Conservation (phyloP, 2,888 invertebrate species). For the Drosophila helvetica region DNA sequence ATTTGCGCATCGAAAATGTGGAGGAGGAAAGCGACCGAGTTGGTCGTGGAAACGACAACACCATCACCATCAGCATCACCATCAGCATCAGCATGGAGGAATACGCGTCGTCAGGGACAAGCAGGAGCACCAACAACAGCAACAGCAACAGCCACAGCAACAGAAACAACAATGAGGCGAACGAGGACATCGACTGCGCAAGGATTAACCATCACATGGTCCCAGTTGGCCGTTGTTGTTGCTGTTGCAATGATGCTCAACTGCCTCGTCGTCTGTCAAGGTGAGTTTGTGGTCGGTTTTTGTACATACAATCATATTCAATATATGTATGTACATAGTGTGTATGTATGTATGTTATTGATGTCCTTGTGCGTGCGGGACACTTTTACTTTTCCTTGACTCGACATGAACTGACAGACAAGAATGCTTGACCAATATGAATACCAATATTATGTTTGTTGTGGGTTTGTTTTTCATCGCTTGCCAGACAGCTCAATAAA, state of each 20-base stretch:
- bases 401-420: background rate
- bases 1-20: constrained; percentile 29
- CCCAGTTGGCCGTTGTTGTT: constrained; percentile 56
- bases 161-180: constrained; percentile 28
- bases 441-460: background rate
- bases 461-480: constrained; percentile 15
- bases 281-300: constrained; percentile 63
- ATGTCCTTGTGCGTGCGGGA: background rate
- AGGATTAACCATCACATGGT: constrained; percentile 69
- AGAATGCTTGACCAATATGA: constrained; percentile 13
- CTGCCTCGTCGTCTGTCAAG: constrained; percentile 73
- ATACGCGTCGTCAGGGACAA: constrained; percentile 81
- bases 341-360: too few relatives aligned
- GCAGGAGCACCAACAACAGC: constrained; percentile 48
- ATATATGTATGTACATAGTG: too few relatives aligned
- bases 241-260: constrained; percentile 71
- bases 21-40: constrained; percentile 47
- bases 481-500: constrained; percentile 25
- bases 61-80: background rate
- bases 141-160: constrained; percentile 42
- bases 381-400: constrained; percentile 27
- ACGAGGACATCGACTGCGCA: constrained; percentile 32
- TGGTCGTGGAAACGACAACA: constrained; percentile 53
- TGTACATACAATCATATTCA: background rate
- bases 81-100: constrained; percentile 34